Evolutionary conservation across 2,797 vertebrate species (phyloP), one percentile per base, ranked within the genome.

Genomic region (Pristis pectinata): DNA sequence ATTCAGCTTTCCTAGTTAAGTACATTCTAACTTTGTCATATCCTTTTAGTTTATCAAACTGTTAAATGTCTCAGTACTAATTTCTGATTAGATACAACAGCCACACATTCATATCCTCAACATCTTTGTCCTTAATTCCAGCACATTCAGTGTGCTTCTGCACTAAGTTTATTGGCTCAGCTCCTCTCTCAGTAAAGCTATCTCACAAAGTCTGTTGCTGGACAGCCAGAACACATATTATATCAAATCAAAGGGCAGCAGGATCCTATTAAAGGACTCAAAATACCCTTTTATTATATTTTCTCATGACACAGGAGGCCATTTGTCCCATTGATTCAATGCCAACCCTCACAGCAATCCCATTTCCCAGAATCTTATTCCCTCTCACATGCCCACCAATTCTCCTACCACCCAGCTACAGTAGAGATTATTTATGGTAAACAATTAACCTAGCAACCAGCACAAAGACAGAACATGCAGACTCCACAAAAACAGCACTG

Each of bases 41-140:
- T 61, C n/a, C n/a, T 91, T 91, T 91, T 91, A 64, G 41, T 92
- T 61, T 44, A 61, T 92, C 89, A 44, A n/a, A 24, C 37, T 44
- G 41, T 92, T 70, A 92, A 61, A 22, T 70, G 3, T 70, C 9
- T 41, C 61, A 70, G 56, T 8, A 41, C 22, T 70, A 70, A 2
- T 19, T 70, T 44, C 22, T 37, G 15, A 92, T 92, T 67, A 17
- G 19, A 41, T 37, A 64, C 61, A 89, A 37, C 30, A 61, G 64
- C 11, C 7, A 44, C 24, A 70, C 7, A 1, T 92, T 41, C 34
- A 92, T 41, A 89, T 92, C n/a, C 24, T 70, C 64, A 41, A 9
- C 19, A 41, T 92, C 8, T 19, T 67, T 19, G 37, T 11, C 30
- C 61, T 1, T 56, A 59, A 2, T 49, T 27, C 24, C 56, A 27